phyloP scores from a whole-genome alignment of 2,888 invertebrate species.

The Autographa gamma region DNA sequence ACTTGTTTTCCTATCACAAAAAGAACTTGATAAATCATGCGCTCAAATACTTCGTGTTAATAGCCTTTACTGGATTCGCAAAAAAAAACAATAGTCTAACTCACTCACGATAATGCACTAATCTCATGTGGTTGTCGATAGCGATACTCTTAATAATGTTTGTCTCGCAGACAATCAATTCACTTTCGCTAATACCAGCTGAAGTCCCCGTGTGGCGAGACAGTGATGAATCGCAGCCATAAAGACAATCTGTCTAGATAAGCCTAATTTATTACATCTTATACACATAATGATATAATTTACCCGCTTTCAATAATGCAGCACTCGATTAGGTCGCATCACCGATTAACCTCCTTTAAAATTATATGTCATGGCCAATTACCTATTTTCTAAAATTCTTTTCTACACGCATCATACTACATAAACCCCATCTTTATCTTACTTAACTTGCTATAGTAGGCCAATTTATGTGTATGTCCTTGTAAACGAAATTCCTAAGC shows the following conservation, averaged over 20 bases:
- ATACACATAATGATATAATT: slow-evolving; percentile 73
- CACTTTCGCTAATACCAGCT: slow-evolving; percentile 74
- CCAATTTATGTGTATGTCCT: slow-evolving; percentile 24
- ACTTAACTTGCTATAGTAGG: slow-evolving; percentile 25
- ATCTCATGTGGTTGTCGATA: slow-evolving; percentile 34
- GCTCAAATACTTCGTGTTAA: background rate
- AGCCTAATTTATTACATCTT: slow-evolving; percentile 82
- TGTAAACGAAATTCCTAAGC: slow-evolving; percentile 26
- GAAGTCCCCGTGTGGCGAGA: slow-evolving; percentile 67
- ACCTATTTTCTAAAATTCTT: slow-evolving; percentile 32
- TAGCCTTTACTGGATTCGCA: slow-evolving; percentile 7
- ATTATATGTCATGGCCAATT: slow-evolving; percentile 67
- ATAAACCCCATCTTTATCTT: slow-evolving; percentile 30
- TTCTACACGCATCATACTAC: slow-evolving; percentile 45
- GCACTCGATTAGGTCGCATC: slow-evolving; percentile 63
- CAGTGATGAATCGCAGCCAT: slow-evolving; percentile 83
- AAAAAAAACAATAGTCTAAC: slow-evolving; percentile 13
- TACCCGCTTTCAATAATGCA: slow-evolving; percentile 69
- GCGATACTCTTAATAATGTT: slow-evolving; percentile 49
- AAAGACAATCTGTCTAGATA: slow-evolving; percentile 85
- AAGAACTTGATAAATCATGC: background rate
- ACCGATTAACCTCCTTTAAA: slow-evolving; percentile 59
- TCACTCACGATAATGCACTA: slow-evolving; percentile 19
- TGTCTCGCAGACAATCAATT: slow-evolving; percentile 70
- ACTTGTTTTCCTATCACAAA: background rate